Evolutionary conservation across 1,140 invertebrate genomes (phyloP), one percentile per base, ranked within the genome.

Genomic region (Episyrphus balteatus): DNA sequence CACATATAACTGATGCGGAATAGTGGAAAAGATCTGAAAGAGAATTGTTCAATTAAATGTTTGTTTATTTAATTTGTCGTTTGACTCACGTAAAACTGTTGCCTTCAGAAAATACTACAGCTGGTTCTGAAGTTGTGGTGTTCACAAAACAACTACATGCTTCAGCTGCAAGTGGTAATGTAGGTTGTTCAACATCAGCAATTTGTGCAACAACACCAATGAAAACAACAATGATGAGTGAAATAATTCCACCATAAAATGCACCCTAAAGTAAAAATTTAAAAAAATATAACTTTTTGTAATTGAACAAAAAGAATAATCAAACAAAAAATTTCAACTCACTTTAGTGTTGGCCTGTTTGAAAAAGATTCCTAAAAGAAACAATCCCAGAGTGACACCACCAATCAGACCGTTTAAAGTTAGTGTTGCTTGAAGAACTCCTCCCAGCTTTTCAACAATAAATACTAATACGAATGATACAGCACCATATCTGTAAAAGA

Each of bases 321-420:
- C 10, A 19, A 6, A 37, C 5, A 37, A 12, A 37, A 3, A n/a
- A 37, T 37, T 15, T n/a, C 13, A 14, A 41, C 21, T 42, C 14
- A 46, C 3, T 59, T 77, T 81, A 18, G 80, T 76, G 64, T 90
- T 92, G 1, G 86, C 84, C 74, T 78, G 87, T 1, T 88, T 88
- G 42, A 90, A 81, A 57, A 89, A 88, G 78, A 93, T 91, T 42
- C 90, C 91, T 18, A 93, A 63, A 0, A 84, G 83, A 61, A 93
- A 93, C 5, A 92, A 66, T 1, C 88, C 89, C 5, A 92, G 65
- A 2, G 88, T 79, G 0, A 92, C 84, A 14, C 89, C 90, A 3
- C 88, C 87, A 3, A 92, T 84, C 57, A 92, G 84, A 0, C 90
- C 89, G 60, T 92, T 92, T 42, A 92, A 84, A 7, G 85, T 89